A percentile compares a stretch with the other conserved stretches of the same genome.
phyloP scores from a whole-genome alignment of 2,797 vertebrate species.

The Leucoraja ocellata region DNA sequence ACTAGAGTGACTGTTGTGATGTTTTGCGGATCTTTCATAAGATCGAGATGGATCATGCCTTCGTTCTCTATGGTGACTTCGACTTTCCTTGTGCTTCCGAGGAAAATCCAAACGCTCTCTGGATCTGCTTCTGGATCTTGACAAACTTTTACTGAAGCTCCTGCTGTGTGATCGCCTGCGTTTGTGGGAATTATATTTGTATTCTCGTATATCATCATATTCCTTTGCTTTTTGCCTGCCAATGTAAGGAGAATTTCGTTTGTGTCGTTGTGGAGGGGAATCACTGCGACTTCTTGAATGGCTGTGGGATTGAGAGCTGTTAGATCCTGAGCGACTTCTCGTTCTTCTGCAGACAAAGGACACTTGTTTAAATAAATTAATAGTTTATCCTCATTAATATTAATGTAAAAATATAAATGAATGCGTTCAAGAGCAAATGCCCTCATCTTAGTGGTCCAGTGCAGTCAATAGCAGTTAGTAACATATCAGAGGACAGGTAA shows the following conservation, averaged over 20 bases:
- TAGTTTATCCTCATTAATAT: not conserved
- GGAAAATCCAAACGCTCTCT: slow-evolving; percentile 56
- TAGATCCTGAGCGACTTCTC: slow-evolving; percentile 45
- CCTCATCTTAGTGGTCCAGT: not conserved
- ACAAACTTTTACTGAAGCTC: slow-evolving; percentile 48
- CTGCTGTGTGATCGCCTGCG: slow-evolving; percentile 45
- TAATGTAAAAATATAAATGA: not conserved
- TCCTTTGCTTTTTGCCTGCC: slow-evolving; percentile 52
- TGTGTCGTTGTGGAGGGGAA: slow-evolving; percentile 58
- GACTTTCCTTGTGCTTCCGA: slow-evolving; percentile 65
- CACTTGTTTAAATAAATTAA: not conserved
- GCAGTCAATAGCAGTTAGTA: no score
- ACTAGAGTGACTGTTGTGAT: slow-evolving; percentile 59
- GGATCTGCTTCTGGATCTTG: slow-evolving; percentile 34
- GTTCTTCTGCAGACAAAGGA: slow-evolving; percentile 10
- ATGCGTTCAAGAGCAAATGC: not conserved
- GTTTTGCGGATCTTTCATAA: slow-evolving; percentile 56
- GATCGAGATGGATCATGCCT: slow-evolving; percentile 56
- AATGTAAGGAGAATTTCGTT: slow-evolving; percentile 53
- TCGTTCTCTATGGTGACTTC: slow-evolving; percentile 58
- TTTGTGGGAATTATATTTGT: slow-evolving; percentile 52
- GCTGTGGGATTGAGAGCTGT: slow-evolving; percentile 65
- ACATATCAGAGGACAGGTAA: not conserved
- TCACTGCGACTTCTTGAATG: slow-evolving; percentile 66
- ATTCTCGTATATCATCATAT: slow-evolving; percentile 59